Conservation (phyloP, 2,113 vertebrate genomes). For the Oenanthe melanoleuca region DNA sequence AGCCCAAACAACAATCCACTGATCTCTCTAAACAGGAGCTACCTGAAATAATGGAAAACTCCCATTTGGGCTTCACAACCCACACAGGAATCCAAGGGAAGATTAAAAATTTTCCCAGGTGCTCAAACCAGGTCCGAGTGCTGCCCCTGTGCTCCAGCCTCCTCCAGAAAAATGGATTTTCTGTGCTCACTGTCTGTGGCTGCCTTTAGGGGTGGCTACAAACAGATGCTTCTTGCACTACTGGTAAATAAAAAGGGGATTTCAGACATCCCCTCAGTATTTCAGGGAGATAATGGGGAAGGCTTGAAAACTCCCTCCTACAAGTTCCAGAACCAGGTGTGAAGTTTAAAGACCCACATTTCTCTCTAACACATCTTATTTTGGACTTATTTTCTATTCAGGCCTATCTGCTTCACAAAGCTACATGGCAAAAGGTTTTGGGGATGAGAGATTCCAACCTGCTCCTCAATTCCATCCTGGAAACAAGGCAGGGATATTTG, state of each 20-base stretch:
- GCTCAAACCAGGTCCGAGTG: not conserved
- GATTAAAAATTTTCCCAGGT: not conserved
- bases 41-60: not conserved
- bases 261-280: not conserved
- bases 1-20: not conserved
- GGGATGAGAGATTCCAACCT: not conserved
- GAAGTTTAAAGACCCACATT: not conserved
- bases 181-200: not conserved
- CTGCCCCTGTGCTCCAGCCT: not conserved
- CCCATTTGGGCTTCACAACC: not conserved
- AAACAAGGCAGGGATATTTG: no score
- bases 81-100: accelerated
- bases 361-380: not conserved
- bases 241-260: not conserved
- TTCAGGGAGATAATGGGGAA: not conserved
- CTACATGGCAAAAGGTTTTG: accelerated
- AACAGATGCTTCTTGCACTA: not conserved
- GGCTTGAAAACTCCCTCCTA: not conserved
- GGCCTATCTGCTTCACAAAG: not conserved
- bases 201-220: not conserved
- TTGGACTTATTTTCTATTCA: not conserved
- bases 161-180: not conserved
- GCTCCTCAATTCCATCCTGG: not conserved
- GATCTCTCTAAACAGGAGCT: not conserved
- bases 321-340: not conserved